These are phyloP conservation scores for Sebastes kiyomatsui DNA, from an alignment of 2,797 vertebrate genomes.

Conservation along the genomic window DNA sequence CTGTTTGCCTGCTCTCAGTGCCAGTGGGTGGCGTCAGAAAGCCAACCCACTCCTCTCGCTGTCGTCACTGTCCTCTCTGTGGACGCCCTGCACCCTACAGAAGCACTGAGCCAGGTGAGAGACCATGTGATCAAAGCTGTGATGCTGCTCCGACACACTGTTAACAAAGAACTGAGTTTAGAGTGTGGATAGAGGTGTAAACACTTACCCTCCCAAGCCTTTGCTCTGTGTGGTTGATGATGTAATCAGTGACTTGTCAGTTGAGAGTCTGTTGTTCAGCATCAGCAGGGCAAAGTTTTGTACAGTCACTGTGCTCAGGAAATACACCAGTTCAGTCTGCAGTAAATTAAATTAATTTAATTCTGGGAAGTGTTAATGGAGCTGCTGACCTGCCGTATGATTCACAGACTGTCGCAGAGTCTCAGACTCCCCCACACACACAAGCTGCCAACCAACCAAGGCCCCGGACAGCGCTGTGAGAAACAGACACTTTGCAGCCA, in stretches of 20 bases:
- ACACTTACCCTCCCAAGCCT: neutral
- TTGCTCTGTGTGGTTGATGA: neutral
- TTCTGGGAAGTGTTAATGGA: neutral
- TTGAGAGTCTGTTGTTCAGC: neutral
- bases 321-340: neutral
- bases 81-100: conserved; percentile 6
- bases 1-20: neutral
- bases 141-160: neutral
- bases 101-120: conserved; percentile 53
- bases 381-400: conserved; percentile 5
- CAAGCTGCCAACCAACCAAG: conserved; percentile 17
- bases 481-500: conserved; percentile 61
- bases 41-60: neutral
- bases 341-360: neutral
- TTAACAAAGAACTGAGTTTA: neutral
- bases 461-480: conserved; percentile 7
- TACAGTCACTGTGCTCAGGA: neutral
- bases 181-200: neutral
- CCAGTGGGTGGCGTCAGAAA: conserved; percentile 27
- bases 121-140: neutral
- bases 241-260: neutral
- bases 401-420: conserved; percentile 45
- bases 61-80: conserved; percentile 39
- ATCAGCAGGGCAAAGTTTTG: neutral
- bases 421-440: neutral